Evolutionary conservation across 1,140 invertebrate genomes (phyloP).

Genomic region (Ceratina australensis): DNA sequence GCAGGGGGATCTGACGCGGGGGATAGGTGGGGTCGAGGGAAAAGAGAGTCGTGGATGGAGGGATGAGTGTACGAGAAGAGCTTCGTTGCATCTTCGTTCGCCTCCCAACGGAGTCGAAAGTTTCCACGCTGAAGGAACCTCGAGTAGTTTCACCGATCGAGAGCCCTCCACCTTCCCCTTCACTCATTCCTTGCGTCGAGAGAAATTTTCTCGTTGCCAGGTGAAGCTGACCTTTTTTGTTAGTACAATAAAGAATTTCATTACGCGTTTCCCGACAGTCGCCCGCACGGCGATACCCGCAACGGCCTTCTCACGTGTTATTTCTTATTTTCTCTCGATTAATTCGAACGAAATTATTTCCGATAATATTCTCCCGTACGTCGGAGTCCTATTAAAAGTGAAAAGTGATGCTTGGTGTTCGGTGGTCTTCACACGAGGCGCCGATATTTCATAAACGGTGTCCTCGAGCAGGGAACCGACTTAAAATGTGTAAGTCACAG

Average conservation of each 20-base stretch:
- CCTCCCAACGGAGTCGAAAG: constrained; percentile 58
- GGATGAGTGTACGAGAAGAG: constrained; percentile 43
- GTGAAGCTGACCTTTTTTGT: constrained; percentile 54
- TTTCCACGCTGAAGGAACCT: constrained; percentile 64
- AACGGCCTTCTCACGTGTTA: not conserved
- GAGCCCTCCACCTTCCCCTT: constrained; percentile 58
- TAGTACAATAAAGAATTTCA: constrained; percentile 51
- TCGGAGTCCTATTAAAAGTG: constrained; percentile 20
- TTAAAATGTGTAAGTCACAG: constrained; percentile 40
- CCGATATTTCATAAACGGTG: constrained; percentile 50
- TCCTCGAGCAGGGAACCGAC: constrained; percentile 34
- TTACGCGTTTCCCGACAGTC: constrained; percentile 24
- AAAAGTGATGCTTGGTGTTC: constrained; percentile 45
- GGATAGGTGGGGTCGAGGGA: not conserved
- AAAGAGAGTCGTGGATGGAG: not conserved
- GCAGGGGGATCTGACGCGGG: not conserved
- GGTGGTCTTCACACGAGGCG: constrained; percentile 30
- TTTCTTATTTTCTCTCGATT: not conserved
- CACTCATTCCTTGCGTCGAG: constrained; percentile 39
- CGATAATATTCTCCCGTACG: constrained; percentile 24
- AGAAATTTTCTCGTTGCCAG: constrained; percentile 55
- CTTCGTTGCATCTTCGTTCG: constrained; percentile 58
- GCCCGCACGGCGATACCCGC: no score
- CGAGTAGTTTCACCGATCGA: constrained; percentile 67
- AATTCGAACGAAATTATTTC: not conserved